A percentile compares a stretch with the other conserved stretches of the same genome.
phyloP scores from a whole-genome alignment of 2,888 invertebrate species.

The Cryptocephalus moraei region DNA sequence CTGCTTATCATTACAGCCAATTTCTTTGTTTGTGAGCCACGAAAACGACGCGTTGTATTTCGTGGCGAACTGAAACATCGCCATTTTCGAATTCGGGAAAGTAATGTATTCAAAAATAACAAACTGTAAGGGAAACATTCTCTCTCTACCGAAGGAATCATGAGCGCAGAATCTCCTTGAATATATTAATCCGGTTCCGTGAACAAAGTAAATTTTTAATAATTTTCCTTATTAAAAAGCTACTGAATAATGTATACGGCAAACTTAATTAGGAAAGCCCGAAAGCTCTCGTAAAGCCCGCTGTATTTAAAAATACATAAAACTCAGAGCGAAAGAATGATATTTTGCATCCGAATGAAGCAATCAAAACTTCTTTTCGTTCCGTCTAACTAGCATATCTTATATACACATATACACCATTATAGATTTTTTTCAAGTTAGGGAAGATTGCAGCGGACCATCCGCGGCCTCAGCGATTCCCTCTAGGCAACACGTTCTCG shows the following conservation, averaged over 20 bases:
- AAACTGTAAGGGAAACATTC: no score
- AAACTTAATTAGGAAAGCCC: constrained; percentile 16
- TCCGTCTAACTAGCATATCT: constrained; percentile 40
- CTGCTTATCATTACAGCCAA: no score
- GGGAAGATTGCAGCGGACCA: constrained; percentile 35
- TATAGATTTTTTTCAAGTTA: constrained; percentile 40
- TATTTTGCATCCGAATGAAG: constrained; percentile 28
- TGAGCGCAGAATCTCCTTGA: neutral
- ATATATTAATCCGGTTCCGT: constrained; percentile 1
- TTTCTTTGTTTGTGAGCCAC: no score
- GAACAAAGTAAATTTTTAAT: constrained; percentile 14
- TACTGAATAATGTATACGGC: constrained; percentile 17
- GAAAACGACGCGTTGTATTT: no score
- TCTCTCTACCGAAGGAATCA: no score
- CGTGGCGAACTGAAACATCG: no score
- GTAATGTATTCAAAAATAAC: no score
- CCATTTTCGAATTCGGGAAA: no score
- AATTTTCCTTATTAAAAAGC: constrained; percentile 15
- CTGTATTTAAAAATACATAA: constrained; percentile 19
- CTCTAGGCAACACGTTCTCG: constrained; percentile 10
- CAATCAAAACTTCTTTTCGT: constrained; percentile 39
- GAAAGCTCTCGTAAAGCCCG: constrained; percentile 10
- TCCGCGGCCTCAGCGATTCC: constrained; percentile 18
- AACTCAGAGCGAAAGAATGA: constrained; percentile 14
- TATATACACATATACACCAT: constrained; percentile 40